These are phyloP conservation scores for Ctenoplectra terminalis DNA, from an alignment of 1,140 invertebrate species.

Conservation along the genomic window DNA sequence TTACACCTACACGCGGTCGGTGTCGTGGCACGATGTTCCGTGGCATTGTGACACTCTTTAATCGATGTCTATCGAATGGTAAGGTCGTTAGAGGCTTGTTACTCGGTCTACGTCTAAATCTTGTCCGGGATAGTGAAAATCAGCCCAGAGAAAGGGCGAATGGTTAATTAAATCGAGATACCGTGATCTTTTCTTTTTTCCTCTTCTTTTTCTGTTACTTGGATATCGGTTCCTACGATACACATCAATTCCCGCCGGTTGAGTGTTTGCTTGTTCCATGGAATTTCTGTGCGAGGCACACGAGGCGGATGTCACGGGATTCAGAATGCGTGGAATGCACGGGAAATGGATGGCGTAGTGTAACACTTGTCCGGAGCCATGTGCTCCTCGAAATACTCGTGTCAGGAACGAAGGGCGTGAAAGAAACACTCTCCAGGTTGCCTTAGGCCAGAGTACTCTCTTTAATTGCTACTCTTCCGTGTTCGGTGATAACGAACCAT, in stretches of 20 bases:
- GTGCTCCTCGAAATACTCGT: conserved; percentile 32
- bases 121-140: neutral
- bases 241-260: neutral
- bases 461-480: conserved; percentile 39
- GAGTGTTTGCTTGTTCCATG: neutral
- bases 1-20: conserved; percentile 25
- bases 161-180: conserved; percentile 35
- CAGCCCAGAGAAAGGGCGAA: conserved; percentile 2
- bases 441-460: neutral
- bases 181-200: neutral
- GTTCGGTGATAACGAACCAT: neutral
- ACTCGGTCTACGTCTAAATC: conserved; percentile 39
- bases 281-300: conserved; percentile 16
- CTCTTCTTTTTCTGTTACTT: neutral
- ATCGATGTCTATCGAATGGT: conserved; percentile 48
- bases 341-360: conserved; percentile 40
- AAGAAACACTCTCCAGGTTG: conserved; percentile 34
- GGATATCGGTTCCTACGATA: neutral
- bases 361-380: conserved; percentile 55
- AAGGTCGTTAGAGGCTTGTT: conserved; percentile 45
- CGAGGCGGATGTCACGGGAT: conserved; percentile 31
- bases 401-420: conserved; percentile 40
- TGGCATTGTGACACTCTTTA: conserved; percentile 42
- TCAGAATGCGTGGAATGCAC: conserved; percentile 46
- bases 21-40: conserved; percentile 42